These are phyloP conservation scores for Myotis daubentonii DNA, from an alignment of 2,797 vertebrate species.

Conservation along the genomic window DNA sequence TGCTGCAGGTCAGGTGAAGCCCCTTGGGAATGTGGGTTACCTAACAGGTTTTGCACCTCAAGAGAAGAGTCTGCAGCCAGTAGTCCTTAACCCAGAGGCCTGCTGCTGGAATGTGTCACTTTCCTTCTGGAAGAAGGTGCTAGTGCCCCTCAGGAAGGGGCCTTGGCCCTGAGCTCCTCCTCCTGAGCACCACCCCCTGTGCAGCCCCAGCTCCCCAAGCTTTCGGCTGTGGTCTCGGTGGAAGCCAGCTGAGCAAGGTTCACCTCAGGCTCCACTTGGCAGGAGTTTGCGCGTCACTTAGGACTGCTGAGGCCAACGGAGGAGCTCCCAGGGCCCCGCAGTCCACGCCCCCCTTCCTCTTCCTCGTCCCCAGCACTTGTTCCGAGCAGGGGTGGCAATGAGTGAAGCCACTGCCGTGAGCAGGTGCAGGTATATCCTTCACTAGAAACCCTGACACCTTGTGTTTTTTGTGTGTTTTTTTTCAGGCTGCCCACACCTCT, in stretches of 20 bases:
- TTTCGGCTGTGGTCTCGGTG: neutral
- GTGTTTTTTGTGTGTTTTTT: neutral
- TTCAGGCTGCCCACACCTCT: slow-evolving; percentile 83
- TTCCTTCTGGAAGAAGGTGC: neutral
- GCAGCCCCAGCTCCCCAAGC: neutral
- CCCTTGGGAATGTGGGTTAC: neutral
- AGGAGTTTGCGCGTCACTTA: neutral
- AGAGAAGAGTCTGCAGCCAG: neutral
- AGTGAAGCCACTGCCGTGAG: neutral
- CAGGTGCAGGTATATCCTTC: neutral
- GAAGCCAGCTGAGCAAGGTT: neutral
- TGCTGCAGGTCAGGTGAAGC: neutral
- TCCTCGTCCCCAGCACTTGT: neutral
- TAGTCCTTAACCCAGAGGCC: neutral
- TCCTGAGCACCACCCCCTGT: neutral
- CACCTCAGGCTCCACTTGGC: neutral
- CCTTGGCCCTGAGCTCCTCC: neutral
- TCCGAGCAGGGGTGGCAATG: neutral
- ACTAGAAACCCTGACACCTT: neutral
- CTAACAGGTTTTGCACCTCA: neutral
- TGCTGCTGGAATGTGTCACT: neutral
- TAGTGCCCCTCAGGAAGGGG: neutral
- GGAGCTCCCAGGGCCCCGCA: neutral
- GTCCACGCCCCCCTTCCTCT: neutral
- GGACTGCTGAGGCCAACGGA: neutral